Evolutionary conservation across 1,140 invertebrate species (phyloP), one percentile per base, ranked within the genome.

Genomic region (Mactra quadrangularis): DNA sequence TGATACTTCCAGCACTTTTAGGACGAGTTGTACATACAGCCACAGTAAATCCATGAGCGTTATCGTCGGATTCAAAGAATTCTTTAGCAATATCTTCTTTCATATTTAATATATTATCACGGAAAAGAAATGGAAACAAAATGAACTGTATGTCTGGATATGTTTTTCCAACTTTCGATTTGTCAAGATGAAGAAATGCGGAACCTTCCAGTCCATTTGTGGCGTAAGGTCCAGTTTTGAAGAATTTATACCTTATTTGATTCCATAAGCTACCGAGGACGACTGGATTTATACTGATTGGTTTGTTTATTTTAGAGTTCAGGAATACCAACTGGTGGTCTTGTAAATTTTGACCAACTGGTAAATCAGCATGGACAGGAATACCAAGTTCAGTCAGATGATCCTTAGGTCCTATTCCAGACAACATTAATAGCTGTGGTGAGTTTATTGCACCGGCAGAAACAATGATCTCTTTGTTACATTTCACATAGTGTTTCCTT

Each of bases 1-100:
- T 60, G 78, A 91, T 83, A 77, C 87, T 83, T 85, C 93, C 84
- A 81, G 84, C 66, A 77, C 70, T 91, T 70, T 83, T 92, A 66
- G 84, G 91, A 33, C 83, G 85, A 0, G 81, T n/a, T 47, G 59
- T 13, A 15, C 25, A 35, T 19, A 50, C 25, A 35, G 31, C 45
- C 27, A n/a, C 27, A 9, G 19, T 38, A 62, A 50, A 64, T 15
- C 57, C 75, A 3, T 64, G 57, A n/a, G 15, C 41, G 19, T 77
- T 64, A 1, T 25, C 22, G 25, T 62, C 41, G n/a, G 19, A 22
- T 19, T 35, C 35, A 13, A 66, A 7, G 13, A 66, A 25, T 7
- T 15, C 33, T 31, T 19, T 9, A 6, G 52, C 75, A 0, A 31
- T 60, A n/a, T 77, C 29, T 11, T 35, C 52, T 0, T 77, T 29